Base-by-base conservation (phyloP, 2,113 vertebrate species). In the Noturus placidus region DNA sequence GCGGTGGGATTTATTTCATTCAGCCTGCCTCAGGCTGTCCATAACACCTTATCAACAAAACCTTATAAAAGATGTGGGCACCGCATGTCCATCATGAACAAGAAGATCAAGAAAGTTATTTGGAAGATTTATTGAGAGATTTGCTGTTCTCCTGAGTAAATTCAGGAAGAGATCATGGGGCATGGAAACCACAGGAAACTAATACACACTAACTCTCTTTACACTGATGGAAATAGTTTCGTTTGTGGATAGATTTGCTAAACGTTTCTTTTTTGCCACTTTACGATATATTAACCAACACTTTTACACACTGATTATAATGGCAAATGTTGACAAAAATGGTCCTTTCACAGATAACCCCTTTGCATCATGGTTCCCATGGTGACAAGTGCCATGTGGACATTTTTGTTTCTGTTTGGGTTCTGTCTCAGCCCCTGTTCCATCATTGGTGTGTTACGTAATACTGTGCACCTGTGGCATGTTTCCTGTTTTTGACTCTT, bases 121-220 rank as follows among this genome's bases (percentile, higher is more conserved):
- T 42, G n/a, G 50, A 78, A 72, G 76, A 38, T 82, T 63, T 72
- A 42, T 57, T 22, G 20, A 63, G 87, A 63, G 54, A 74, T 72
- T 38, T 74, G 25, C 35, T 57, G 63, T 80, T 70, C 52, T 63
- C 20, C 11, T 25, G 19, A 54, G 61, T 42, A 52, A 86, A 63
- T 52, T 69, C 76, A 81, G 35, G 50, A 80, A 17, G n/a, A 80
- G 88, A 85, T 81, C 82, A 82, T 85, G 30, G 56, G 65, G 30
- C 82, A 84, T 67, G 76, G 86, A 84, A 87, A 74, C 63, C 33
- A 30, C 50, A 79, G 50, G 76, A 65, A 2, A 86, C 35, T 13
- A 87, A 17, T 70, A 56, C 30, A 52, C 52, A 61, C 59, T 46
- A 13, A 59, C 63, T 72, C 50, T 54, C 42, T 35, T 79, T 3